These are phyloP conservation scores for Cephalopholis sonnerati DNA, from an alignment of 2,113 vertebrate species.

Conservation along the genomic window DNA sequence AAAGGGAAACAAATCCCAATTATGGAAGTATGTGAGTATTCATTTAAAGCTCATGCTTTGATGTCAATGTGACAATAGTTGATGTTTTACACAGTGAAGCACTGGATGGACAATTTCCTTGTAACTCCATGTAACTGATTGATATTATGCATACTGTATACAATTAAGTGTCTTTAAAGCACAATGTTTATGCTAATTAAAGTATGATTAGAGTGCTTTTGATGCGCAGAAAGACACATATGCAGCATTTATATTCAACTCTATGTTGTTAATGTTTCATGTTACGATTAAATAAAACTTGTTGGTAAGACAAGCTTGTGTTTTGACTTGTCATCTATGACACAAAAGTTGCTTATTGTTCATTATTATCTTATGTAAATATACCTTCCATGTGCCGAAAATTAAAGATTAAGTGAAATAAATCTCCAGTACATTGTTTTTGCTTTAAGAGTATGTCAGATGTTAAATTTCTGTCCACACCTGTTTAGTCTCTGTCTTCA, in stretches of 20 bases:
- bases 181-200: no score
- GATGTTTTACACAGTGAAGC: background rate
- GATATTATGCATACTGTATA: background rate
- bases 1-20: no score
- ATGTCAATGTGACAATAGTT: background rate
- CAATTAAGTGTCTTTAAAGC: background rate
- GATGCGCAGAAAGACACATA: background rate
- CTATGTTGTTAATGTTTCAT: background rate
- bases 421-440: background rate
- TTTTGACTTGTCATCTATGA: background rate
- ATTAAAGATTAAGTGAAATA: background rate
- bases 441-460: background rate
- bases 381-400: background rate
- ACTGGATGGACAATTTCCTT: background rate
- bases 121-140: background rate
- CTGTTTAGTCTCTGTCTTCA: conserved; percentile 20
- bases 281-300: background rate
- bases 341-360: background rate
- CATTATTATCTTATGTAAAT: background rate
- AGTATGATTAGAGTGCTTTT: background rate
- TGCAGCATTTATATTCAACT: background rate
- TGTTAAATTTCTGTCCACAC: conserved; percentile 21
- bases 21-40: background rate
- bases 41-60: background rate
- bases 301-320: background rate